Evolutionary conservation across 2,797 vertebrate species (phyloP).

Genomic region (Aselliscus stoliczkanus): DNA sequence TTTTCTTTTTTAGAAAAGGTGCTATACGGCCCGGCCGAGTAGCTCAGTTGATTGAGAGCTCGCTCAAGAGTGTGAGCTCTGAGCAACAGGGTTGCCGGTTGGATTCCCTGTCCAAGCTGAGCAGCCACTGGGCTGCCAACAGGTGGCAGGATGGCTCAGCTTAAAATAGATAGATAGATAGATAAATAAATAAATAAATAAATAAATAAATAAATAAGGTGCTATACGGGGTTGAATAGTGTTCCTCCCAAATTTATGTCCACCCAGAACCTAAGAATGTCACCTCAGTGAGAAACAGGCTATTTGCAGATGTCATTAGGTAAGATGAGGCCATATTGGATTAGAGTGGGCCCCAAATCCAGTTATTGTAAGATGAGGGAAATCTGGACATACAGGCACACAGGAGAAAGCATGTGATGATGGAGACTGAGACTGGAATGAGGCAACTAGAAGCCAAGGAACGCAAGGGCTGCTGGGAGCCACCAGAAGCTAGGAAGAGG

Average conservation of each 20-base stretch:
- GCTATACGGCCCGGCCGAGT: too few species aligned
- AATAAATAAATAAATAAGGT: too few species aligned
- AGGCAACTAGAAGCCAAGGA: too few species aligned
- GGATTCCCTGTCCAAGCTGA: too few species aligned
- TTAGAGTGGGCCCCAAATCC: neutral
- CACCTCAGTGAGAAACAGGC: neutral
- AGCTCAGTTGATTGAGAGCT: too few species aligned
- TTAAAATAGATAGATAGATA: too few species aligned
- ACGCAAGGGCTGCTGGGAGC: neutral
- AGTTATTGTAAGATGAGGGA: neutral
- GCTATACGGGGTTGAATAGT: neutral
- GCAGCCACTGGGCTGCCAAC: too few species aligned
- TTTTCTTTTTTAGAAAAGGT: neutral
- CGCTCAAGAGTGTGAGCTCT: too few species aligned
- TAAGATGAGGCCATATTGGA: neutral
- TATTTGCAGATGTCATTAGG: neutral
- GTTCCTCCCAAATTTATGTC: neutral
- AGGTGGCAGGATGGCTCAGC: too few species aligned
- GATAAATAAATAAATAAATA: too few species aligned
- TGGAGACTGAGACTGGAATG: neutral
- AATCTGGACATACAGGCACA: neutral
- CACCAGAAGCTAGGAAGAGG: neutral
- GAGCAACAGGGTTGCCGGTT: too few species aligned
- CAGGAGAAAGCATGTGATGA: neutral
- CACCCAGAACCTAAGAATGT: neutral